phyloP scores from a whole-genome alignment of 2,888 invertebrate species.

The Acanthoscelides obtectus region DNA sequence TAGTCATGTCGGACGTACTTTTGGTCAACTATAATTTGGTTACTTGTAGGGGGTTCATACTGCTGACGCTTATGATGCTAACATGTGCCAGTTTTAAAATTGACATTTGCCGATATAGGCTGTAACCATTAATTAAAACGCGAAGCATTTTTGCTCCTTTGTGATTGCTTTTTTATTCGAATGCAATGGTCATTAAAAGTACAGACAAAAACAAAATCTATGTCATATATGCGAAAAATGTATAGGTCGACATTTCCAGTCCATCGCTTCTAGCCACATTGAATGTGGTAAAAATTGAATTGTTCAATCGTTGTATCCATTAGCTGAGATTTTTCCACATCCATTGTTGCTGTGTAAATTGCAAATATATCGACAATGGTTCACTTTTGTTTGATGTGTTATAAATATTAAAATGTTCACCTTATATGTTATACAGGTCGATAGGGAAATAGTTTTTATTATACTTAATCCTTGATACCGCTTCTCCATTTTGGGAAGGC shows the following conservation, averaged over 20 bases:
- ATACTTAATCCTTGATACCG: too few relatives aligned
- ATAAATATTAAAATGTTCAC: too few relatives aligned
- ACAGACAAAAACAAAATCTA: background rate
- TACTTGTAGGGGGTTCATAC: background rate
- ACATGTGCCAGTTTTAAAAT: background rate
- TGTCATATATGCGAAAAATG: background rate
- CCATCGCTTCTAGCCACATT: background rate
- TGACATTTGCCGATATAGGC: background rate
- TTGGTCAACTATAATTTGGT: too few relatives aligned
- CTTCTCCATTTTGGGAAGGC: too few relatives aligned
- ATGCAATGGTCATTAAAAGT: background rate
- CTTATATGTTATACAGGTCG: too few relatives aligned
- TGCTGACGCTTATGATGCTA: background rate
- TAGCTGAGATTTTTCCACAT: too few relatives aligned
- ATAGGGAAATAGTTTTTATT: too few relatives aligned
- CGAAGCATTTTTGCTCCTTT: background rate
- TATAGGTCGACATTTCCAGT: background rate
- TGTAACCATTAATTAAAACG: background rate
- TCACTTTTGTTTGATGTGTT: too few relatives aligned
- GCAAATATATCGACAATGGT: too few relatives aligned
- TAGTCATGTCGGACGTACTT: too few relatives aligned
- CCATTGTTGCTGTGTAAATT: too few relatives aligned
- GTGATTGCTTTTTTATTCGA: background rate
- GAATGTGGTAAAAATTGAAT: background rate
- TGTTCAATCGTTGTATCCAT: too few relatives aligned